phyloP scores from a whole-genome alignment of 2,113 vertebrate species.

The Clinocottus analis region DNA sequence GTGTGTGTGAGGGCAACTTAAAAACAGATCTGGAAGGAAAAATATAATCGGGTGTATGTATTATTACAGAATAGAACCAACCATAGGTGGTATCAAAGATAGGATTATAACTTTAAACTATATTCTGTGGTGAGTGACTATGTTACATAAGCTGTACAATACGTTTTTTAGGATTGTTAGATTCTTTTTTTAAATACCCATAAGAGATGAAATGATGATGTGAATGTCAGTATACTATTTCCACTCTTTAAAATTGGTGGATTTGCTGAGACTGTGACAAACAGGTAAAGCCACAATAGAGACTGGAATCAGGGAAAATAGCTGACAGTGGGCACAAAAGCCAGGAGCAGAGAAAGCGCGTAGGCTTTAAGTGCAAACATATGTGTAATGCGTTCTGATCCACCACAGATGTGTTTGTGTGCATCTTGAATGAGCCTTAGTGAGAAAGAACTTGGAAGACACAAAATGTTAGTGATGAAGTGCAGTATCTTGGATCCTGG shows the following conservation, averaged over 20 bases:
- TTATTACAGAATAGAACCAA: too few relatives aligned
- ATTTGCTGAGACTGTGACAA: background rate
- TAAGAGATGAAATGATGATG: background rate
- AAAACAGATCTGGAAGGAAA: too few relatives aligned
- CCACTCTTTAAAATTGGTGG: background rate
- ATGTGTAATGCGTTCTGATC: conserved; percentile 43
- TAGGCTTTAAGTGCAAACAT: conserved; percentile 62
- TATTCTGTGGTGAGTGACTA: too few relatives aligned
- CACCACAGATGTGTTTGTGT: conserved; percentile 49
- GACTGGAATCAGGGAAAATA: conserved; percentile 15
- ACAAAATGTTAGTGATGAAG: conserved; percentile 33
- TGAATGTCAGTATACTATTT: background rate
- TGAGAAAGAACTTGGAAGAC: background rate
- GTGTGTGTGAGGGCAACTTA: too few relatives aligned
- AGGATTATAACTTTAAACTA: too few relatives aligned
- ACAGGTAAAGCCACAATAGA: background rate
- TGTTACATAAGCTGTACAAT: too few relatives aligned
- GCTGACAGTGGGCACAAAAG: conserved; percentile 18
- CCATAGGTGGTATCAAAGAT: too few relatives aligned
- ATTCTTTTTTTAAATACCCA: background rate
- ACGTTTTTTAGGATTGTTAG: too few relatives aligned
- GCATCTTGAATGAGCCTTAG: conserved; percentile 17
- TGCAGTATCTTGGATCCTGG: conserved; percentile 47
- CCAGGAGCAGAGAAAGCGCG: conserved; percentile 15
- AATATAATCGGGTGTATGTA: too few relatives aligned